These are phyloP conservation scores for Megalurothrips usitatus DNA, from an alignment of 2,888 invertebrate species.

Conservation along the genomic window DNA sequence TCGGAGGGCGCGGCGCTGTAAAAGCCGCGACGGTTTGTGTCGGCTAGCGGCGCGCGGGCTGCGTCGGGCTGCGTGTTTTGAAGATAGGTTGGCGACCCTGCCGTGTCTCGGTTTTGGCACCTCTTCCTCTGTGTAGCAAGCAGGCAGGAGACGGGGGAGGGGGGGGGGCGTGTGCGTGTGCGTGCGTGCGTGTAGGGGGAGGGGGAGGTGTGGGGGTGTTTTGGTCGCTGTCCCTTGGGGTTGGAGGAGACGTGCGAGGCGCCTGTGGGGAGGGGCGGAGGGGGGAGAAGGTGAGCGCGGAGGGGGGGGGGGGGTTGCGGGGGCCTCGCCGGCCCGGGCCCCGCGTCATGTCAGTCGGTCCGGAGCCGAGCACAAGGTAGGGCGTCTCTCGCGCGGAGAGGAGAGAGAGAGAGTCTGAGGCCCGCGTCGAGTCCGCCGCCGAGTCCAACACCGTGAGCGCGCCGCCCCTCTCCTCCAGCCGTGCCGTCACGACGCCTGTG, in stretches of 20 bases:
- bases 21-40: no score
- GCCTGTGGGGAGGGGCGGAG: neutral
- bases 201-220: neutral
- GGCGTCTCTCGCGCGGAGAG: neutral
- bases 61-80: no score
- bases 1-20: no score
- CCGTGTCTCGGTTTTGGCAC: no score
- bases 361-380: neutral
- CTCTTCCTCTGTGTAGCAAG: no score
- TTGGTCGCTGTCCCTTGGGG: neutral
- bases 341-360: constrained; percentile 1
- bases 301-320: neutral
- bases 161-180: neutral
- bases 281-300: neutral
- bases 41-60: no score
- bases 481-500: neutral
- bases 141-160: no score
- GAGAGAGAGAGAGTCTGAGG: neutral
- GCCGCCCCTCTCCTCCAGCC: no score
- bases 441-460: neutral
- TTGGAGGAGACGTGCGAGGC: neutral
- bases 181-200: neutral
- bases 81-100: no score
- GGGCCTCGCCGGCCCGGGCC: neutral
- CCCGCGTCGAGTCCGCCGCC: no score